phyloP scores from a whole-genome alignment of 2,888 invertebrate species.

The Chrysolina oricalcia region DNA sequence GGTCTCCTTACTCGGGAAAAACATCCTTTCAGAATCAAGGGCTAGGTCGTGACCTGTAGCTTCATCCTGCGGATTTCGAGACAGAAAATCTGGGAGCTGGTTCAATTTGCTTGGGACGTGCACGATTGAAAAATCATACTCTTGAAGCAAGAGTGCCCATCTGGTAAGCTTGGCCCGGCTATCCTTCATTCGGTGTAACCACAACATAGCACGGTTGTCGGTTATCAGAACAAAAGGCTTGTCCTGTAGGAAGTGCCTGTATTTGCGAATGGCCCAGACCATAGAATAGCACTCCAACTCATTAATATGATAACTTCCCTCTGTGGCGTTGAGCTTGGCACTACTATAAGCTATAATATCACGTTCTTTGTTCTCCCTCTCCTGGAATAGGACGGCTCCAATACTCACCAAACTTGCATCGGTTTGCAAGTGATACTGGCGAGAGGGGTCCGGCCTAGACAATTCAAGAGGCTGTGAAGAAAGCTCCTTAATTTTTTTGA shows the following conservation, averaged over 20 bases:
- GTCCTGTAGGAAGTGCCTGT: not conserved
- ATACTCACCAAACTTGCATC: conserved; percentile 52
- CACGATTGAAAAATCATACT: not conserved
- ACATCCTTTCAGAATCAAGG: not conserved
- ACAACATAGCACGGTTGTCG: not conserved
- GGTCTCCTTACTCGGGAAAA: not conserved
- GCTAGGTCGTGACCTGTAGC: not conserved
- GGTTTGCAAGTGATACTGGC: conserved; percentile 51
- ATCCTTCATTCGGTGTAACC: not conserved
- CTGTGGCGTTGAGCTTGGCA: too few relatives aligned
- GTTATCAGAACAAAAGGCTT: not conserved
- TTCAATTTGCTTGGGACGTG: not conserved
- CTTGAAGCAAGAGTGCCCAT: not conserved
- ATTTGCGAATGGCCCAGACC: not conserved
- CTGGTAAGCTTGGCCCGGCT: not conserved
- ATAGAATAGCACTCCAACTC: too few relatives aligned
- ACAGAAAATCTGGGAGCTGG: not conserved
- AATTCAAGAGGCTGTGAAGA: conserved; percentile 45
- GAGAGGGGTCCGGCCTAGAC: conserved; percentile 44
- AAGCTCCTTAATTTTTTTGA: conserved; percentile 39
- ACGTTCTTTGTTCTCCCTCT: not conserved
- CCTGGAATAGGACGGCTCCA: conserved; percentile 55
- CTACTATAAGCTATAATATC: too few relatives aligned
- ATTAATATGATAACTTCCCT: not conserved
- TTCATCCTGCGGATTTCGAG: not conserved